Evolutionary conservation across 2,888 invertebrate species (phyloP), one percentile per base, ranked within the genome.

Genomic region (Rhogogaster chlorosoma): DNA sequence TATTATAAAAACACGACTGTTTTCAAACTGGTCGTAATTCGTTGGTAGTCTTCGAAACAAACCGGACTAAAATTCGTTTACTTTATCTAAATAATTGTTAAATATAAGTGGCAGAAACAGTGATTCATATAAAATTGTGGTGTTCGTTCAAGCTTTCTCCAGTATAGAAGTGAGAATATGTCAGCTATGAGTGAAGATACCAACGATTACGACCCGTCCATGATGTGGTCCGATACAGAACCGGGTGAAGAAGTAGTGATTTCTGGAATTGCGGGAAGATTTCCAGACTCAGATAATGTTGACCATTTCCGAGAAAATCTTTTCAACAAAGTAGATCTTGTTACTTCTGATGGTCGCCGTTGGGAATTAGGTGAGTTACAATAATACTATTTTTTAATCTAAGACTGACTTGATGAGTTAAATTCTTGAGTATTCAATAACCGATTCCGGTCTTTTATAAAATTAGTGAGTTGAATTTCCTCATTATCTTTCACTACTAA

Each of bases 281-380:
- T 97, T 92, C 98, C 98, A 0, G 96, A 97, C 89, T 97, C 97
- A 0, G 95, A 96, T 87, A 96, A 96, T 88, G 95, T 98, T 84
- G 93, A 95, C 78, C 96, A 97, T 88, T 96, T 98, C 71, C 94
- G 95, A 90, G 94, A 96, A 83, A 96, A 96, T 89, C 94, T 98
- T 22, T 95, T 96, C 89, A 96, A 96, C 91, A 97, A 97, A 93
- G 95, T 97, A 88, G 98, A 99, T 91, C 94, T 96, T 92, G 93
- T 95, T 61, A 95, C 93, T 9, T 92, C 88, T n/a, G 94, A 94
- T 84, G 91, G 91, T 78, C 89, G 93, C 2, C 92, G 94, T 77
- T 94, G 94, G 94, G 92, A 91, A 84, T 84, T 90, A 80, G 91
- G 92, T 92, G 84, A 87, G 71, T 84, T 29, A 64, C 18, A 26